Conservation (phyloP, 2,888 invertebrate genomes). For the Drosophila buzzatii region DNA sequence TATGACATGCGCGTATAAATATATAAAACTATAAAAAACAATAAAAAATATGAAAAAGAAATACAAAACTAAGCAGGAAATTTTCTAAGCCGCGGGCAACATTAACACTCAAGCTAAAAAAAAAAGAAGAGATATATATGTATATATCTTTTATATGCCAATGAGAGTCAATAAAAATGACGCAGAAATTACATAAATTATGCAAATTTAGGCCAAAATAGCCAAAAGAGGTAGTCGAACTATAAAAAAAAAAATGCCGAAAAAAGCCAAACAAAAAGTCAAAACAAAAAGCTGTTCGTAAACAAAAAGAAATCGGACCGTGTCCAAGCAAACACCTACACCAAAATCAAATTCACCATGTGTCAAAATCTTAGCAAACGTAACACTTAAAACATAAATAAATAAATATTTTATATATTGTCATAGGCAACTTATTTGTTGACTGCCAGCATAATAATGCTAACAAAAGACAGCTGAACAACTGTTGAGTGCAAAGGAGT, state of each 20-base stretch:
- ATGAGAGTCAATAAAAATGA: constrained; percentile 46
- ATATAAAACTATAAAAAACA: not conserved
- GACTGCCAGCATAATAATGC: constrained; percentile 20
- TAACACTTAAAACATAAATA: constrained; percentile 25
- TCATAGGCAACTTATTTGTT: constrained; percentile 23
- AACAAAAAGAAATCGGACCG: constrained; percentile 57
- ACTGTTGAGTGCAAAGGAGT: constrained; percentile 46
- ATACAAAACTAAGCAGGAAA: not conserved
- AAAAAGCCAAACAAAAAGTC: constrained; percentile 25
- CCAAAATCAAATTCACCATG: constrained; percentile 10
- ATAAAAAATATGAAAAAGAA: constrained; percentile 10
- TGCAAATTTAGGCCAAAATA: constrained; percentile 67
- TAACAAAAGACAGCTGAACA: constrained; percentile 18
- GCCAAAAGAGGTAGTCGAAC: constrained; percentile 59
- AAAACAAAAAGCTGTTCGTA: constrained; percentile 35
- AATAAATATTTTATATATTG: constrained; percentile 7
- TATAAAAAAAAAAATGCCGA: constrained; percentile 17
- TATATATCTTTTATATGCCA: constrained; percentile 24
- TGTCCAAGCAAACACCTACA: constrained; percentile 56
- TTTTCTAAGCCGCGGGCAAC: constrained; percentile 25
- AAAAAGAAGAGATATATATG: constrained; percentile 8
- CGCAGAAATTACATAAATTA: constrained; percentile 68
- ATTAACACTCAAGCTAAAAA: constrained; percentile 13
- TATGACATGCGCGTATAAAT: not conserved
- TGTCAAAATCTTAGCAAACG: constrained; percentile 42